Conservation (phyloP, 2,797 vertebrate genomes). For the Streptopelia turtur region DNA sequence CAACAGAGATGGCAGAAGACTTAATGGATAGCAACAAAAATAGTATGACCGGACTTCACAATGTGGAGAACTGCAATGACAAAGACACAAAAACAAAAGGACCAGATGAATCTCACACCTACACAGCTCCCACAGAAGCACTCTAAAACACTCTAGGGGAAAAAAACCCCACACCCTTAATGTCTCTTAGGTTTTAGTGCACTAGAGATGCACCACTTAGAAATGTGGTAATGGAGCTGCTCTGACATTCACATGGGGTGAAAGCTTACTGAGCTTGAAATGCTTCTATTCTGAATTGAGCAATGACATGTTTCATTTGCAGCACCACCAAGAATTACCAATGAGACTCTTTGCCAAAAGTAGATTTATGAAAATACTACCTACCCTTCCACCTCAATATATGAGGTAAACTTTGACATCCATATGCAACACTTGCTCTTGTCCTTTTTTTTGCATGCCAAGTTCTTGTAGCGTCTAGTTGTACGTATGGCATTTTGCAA, state of each 20-base stretch:
- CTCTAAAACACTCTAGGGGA: too few relatives aligned
- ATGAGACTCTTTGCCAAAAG: background rate
- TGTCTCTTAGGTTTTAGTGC: background rate
- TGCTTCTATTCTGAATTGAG: background rate
- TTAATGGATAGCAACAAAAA: conserved; percentile 31
- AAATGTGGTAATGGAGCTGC: background rate
- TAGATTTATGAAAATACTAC: background rate
- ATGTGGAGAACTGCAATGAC: background rate
- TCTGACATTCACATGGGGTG: background rate
- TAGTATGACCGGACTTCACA: background rate
- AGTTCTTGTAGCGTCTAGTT: background rate
- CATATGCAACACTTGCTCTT: background rate
- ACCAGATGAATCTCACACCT: background rate
- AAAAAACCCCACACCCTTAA: background rate
- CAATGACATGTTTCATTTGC: background rate
- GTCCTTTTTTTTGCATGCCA: background rate
- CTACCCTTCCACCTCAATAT: background rate
- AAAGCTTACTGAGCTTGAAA: background rate
- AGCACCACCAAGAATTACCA: background rate
- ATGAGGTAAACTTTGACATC: background rate
- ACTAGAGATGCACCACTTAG: background rate
- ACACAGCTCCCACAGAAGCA: background rate
- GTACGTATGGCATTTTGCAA: background rate
- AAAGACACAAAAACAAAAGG: conserved; percentile 18
- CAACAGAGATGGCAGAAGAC: conserved; percentile 5